A percentile compares a stretch with the other conserved stretches of the same genome.
phyloP scores from a whole-genome alignment of 1,140 invertebrate species.

The Danaus plexippus region DNA sequence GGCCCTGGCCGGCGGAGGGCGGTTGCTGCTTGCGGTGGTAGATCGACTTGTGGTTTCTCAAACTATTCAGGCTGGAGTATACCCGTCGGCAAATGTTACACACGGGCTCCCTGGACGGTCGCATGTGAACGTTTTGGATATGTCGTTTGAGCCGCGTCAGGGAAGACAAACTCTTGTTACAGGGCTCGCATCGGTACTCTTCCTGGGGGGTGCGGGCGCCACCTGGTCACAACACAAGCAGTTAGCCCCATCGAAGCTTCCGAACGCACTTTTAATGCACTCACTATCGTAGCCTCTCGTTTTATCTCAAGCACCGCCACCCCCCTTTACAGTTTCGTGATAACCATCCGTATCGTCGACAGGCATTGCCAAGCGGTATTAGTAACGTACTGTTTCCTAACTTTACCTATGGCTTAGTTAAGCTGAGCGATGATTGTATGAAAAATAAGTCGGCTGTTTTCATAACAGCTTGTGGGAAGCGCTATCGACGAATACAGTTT shows the following conservation, averaged over 20 bases:
- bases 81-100: constrained; percentile 91
- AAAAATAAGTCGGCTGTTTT: constrained; percentile 32
- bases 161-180: constrained; percentile 89
- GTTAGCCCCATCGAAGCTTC: constrained; percentile 68
- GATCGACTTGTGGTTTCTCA: constrained; percentile 91
- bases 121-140: constrained; percentile 90
- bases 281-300: constrained; percentile 64
- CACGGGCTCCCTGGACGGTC: constrained; percentile 86
- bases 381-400: constrained; percentile 48
- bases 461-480: constrained; percentile 26
- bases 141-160: constrained; percentile 87
- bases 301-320: constrained; percentile 62
- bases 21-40: constrained; percentile 82
- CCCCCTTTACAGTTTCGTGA: constrained; percentile 54
- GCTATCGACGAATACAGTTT: constrained; percentile 33
- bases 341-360: constrained; percentile 54
- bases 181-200: constrained; percentile 88
- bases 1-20: constrained; percentile 55
- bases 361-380: constrained; percentile 56
- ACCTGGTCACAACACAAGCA: constrained; percentile 70
- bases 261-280: constrained; percentile 70
- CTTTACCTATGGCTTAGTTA: constrained; percentile 47
- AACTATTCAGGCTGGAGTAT: constrained; percentile 89
- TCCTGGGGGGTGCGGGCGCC: constrained; percentile 75
- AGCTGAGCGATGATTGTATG: constrained; percentile 47